Evolutionary conservation across 2,888 invertebrate species (phyloP).

Genomic region (Hololepta plana): DNA sequence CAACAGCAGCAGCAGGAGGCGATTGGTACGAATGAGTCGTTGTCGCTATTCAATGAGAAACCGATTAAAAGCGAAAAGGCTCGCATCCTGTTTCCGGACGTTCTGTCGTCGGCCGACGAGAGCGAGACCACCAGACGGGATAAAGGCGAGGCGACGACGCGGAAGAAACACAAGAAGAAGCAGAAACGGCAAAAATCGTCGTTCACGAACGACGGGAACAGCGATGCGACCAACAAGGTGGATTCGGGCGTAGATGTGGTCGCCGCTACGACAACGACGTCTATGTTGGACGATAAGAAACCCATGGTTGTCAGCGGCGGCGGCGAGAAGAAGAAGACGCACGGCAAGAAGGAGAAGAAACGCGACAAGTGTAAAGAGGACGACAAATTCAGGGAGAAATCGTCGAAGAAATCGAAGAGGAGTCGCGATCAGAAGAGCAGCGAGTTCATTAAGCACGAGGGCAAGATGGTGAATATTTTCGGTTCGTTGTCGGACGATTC

Average conservation of each 20-base stretch:
- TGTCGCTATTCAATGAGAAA: too few relatives aligned
- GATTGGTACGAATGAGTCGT: too few relatives aligned
- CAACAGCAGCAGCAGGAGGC: too few relatives aligned
- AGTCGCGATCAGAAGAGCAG: constrained; percentile 25
- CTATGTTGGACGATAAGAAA: too few relatives aligned
- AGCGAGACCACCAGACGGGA: too few relatives aligned
- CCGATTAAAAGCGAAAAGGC: too few relatives aligned
- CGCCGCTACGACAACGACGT: too few relatives aligned
- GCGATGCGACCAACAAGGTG: constrained; percentile 34
- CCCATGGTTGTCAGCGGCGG: too few relatives aligned
- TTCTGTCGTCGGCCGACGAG: constrained; percentile 24
- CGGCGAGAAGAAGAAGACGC: constrained; percentile 23
- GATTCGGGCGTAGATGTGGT: constrained; percentile 17
- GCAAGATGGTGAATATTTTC: constrained; percentile 77
- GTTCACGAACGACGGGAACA: constrained; percentile 36
- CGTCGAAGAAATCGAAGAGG: constrained; percentile 36
- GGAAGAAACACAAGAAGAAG: constrained; percentile 72
- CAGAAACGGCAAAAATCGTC: constrained; percentile 59
- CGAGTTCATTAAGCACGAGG: constrained; percentile 42
- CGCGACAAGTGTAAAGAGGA: constrained; percentile 39
- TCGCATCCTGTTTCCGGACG: too few relatives aligned
- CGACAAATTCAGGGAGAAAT: constrained; percentile 34
- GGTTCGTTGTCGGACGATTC: constrained; percentile 65
- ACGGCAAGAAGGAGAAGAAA: constrained; percentile 40
- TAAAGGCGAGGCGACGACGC: constrained; percentile 30